A percentile compares a stretch with the other conserved stretches of the same genome.
Conservation (phyloP, 2,113 vertebrate genomes). For the Eurystomus gularis region DNA sequence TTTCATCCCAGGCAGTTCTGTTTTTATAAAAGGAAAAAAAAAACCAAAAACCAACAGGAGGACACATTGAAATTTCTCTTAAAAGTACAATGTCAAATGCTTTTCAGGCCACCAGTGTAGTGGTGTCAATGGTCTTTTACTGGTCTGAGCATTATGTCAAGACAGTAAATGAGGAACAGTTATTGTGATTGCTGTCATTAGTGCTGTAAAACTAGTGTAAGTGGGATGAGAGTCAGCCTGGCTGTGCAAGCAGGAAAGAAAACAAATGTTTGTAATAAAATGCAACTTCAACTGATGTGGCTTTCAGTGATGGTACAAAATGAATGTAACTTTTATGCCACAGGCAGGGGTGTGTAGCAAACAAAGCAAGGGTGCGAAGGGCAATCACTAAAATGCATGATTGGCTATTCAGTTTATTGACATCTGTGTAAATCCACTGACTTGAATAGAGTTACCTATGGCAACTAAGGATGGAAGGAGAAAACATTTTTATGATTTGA, state of each 20-base stretch:
- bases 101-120: neutral
- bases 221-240: neutral
- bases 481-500: neutral
- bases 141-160: neutral
- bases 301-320: neutral
- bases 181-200: neutral
- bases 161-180: neutral
- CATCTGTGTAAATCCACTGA: neutral
- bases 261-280: slow-evolving; percentile 41
- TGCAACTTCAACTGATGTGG: neutral
- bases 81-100: neutral
- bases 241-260: neutral
- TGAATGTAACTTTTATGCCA: neutral
- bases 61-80: neutral
- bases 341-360: neutral
- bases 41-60: neutral
- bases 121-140: neutral
- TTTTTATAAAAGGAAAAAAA: neutral
- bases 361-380: neutral
- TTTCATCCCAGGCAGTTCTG: neutral
- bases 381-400: neutral
- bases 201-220: neutral
- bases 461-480: neutral
- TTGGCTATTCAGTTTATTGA: neutral
- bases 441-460: neutral